Evolutionary conservation across 2,888 invertebrate genomes (phyloP).

Genomic region (Thera obeliscata): DNA sequence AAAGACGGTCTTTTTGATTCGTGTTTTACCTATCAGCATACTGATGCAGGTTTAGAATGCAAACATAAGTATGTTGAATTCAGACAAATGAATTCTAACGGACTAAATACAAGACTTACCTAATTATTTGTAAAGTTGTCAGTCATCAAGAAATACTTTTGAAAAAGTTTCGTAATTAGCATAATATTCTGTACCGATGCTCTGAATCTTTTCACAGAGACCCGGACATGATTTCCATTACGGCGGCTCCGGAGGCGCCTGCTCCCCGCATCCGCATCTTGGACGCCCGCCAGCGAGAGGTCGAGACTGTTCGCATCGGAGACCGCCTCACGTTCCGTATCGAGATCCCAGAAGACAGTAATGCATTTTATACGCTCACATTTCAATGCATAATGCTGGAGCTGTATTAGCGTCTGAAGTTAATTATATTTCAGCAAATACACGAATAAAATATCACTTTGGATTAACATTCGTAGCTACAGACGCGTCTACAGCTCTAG

Average conservation of each 20-base stretch:
- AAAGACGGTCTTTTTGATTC: constrained; percentile 25
- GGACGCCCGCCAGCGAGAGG: constrained; percentile 93
- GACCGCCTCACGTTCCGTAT: constrained; percentile 97
- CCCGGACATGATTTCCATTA: constrained; percentile 98
- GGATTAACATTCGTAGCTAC: background rate
- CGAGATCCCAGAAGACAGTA: constrained; percentile 98
- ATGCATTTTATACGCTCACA: constrained; percentile 62
- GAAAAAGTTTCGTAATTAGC: background rate
- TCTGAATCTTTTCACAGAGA: constrained; percentile 83
- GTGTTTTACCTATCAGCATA: constrained; percentile 20
- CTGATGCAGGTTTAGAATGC: constrained; percentile 1
- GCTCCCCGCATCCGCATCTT: constrained; percentile 96
- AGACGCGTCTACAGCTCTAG: constrained; percentile 7
- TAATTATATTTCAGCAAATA: background rate
- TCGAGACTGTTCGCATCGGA: constrained; percentile 97
- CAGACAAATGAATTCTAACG: background rate
- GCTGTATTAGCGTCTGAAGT: constrained; percentile 12
- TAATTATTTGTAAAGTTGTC: background rate
- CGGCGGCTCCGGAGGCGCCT: constrained; percentile 97
- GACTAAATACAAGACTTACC: background rate
- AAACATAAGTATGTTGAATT: background rate
- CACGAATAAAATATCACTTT: background rate
- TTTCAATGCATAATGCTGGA: constrained; percentile 17
- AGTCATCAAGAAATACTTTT: background rate
- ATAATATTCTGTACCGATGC: background rate